These are phyloP conservation scores for Mus minutoides DNA, from an alignment of 2,797 vertebrate genomes.

Conservation along the genomic window DNA sequence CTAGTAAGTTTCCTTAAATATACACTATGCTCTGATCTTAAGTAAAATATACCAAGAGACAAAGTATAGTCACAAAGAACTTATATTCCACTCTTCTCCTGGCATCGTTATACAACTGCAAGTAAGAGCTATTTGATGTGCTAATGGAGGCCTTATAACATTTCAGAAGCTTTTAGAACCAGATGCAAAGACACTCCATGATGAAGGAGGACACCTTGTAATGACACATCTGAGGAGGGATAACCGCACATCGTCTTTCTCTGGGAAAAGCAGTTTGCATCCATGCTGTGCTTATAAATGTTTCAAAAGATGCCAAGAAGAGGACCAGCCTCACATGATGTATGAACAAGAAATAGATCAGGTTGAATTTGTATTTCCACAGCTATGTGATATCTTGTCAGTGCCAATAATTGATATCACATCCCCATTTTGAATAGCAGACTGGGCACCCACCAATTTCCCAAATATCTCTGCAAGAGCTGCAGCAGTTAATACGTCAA, in stretches of 20 bases:
- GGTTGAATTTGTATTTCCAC: not conserved
- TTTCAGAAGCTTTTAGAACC: conserved; percentile 48
- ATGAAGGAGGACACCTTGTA: conserved; percentile 11
- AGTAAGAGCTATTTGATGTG: conserved; percentile 43
- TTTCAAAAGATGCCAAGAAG: conserved; percentile 49
- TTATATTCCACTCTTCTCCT: not conserved
- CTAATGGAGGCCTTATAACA: not conserved
- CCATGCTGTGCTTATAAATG: conserved; percentile 27
- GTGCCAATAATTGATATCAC: not conserved
- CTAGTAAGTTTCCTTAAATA: conserved; percentile 33
- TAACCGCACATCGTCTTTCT: conserved; percentile 3
- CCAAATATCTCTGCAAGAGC: not conserved
- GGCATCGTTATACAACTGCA: not conserved
- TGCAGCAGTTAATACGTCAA: not conserved
- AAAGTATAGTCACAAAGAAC: not conserved
- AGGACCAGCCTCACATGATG: not conserved
- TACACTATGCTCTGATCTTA: not conserved
- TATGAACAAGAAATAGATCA: not conserved
- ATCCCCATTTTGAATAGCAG: not conserved
- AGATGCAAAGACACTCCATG: not conserved
- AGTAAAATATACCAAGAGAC: conserved; percentile 42
- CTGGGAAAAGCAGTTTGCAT: conserved; percentile 20
- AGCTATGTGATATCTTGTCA: not conserved
- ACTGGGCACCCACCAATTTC: not conserved
- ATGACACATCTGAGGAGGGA: not conserved